These are phyloP conservation scores for Macquaria australasica DNA, from an alignment of 2,113 vertebrate species.

Conservation along the genomic window DNA sequence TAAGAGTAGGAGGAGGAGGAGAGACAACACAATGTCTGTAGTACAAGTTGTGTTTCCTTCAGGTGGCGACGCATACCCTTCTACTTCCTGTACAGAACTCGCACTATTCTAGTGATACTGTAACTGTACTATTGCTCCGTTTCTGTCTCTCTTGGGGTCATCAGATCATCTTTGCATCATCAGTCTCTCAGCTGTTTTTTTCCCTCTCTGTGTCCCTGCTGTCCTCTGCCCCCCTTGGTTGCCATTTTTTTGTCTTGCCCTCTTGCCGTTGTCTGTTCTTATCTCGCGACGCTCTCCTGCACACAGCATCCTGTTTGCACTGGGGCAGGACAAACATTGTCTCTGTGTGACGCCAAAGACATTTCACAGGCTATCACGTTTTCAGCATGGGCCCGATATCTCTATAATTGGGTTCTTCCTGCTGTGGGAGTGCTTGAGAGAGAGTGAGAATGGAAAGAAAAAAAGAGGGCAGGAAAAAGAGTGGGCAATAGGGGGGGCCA, in stretches of 20 bases:
- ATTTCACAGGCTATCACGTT: slow-evolving; percentile 83
- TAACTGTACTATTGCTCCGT: slow-evolving; percentile 19
- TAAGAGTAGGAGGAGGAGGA: slow-evolving; percentile 50
- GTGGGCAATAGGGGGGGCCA: background rate
- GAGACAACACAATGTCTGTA: slow-evolving; percentile 39
- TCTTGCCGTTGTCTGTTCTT: slow-evolving; percentile 64
- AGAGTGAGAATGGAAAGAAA: slow-evolving; percentile 27
- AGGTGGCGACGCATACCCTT: slow-evolving; percentile 40
- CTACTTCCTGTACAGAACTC: slow-evolving; percentile 62
- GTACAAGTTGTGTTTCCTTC: slow-evolving; percentile 50
- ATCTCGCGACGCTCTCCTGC: slow-evolving; percentile 76
- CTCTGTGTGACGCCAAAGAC: slow-evolving; percentile 77
- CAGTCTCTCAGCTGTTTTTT: slow-evolving; percentile 43
- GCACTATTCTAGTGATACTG: slow-evolving; percentile 6
- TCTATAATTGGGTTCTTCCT: slow-evolving; percentile 84
- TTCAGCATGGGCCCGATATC: slow-evolving; percentile 78
- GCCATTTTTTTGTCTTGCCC: slow-evolving; percentile 46
- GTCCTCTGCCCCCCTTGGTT: slow-evolving; percentile 44
- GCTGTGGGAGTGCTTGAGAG: slow-evolving; percentile 56
- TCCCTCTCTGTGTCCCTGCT: slow-evolving; percentile 24
- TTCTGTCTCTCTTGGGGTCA: slow-evolving; percentile 35
- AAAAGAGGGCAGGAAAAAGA: background rate
- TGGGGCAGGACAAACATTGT: slow-evolving; percentile 80
- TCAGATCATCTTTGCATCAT: slow-evolving; percentile 35
- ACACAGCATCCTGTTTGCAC: slow-evolving; percentile 85